Evolutionary conservation across 2,888 invertebrate species (phyloP).

Genomic region (Habroteleia sp.): DNA sequence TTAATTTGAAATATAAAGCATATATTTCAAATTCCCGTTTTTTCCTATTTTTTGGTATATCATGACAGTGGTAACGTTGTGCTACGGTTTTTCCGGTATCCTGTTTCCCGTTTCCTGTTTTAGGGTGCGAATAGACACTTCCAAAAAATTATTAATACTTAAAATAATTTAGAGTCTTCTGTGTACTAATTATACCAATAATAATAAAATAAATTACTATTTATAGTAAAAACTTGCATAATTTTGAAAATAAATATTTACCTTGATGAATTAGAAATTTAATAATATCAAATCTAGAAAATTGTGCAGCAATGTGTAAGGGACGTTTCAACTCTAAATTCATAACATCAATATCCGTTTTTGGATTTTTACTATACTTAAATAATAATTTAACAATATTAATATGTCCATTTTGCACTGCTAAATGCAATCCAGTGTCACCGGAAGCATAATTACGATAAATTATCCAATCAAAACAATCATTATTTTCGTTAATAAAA

Average conservation of each 20-base stretch:
- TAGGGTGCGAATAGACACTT: no score
- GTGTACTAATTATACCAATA: no score
- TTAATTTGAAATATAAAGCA: no score
- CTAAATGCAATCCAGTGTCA: conserved; percentile 83
- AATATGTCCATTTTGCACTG: conserved; percentile 82
- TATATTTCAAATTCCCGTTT: no score
- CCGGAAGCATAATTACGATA: conserved; percentile 73
- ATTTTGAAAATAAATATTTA: conserved; percentile 48
- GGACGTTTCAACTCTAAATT: conserved; percentile 85
- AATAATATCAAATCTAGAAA: conserved; percentile 80
- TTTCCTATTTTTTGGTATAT: no score
- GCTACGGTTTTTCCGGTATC: no score
- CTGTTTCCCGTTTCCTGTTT: no score
- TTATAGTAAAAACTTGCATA: no score
- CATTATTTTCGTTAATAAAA: conserved; percentile 46
- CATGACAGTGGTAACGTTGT: no score
- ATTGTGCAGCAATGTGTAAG: conserved; percentile 85
- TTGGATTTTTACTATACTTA: conserved; percentile 67
- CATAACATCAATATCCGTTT: conserved; percentile 72
- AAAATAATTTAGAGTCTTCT: no score
- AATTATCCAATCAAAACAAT: conserved; percentile 73
- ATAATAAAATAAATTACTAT: no score
- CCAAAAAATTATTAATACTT: conserved; percentile 3
- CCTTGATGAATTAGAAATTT: conserved; percentile 80
- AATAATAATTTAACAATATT: conserved; percentile 79